Evolutionary conservation across 2,113 vertebrate genomes (phyloP).

Genomic region (Apteryx mantelli): DNA sequence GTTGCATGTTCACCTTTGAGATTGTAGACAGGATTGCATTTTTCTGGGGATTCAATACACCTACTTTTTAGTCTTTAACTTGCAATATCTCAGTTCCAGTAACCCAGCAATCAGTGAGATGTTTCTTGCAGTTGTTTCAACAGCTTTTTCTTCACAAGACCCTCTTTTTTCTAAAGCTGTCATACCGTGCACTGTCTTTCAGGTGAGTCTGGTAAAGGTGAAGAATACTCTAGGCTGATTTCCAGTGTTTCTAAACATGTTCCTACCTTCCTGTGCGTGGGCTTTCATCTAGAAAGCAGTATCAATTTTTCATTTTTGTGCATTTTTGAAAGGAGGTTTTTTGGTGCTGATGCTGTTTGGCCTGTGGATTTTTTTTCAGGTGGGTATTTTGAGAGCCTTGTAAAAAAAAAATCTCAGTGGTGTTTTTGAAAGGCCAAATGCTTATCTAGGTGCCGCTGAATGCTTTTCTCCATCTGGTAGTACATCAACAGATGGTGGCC

Average conservation of each 20-base stretch:
- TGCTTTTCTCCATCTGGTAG: not conserved
- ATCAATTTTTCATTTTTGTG: not conserved
- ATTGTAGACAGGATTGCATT: not conserved
- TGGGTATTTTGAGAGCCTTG: not conserved
- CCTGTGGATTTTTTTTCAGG: not conserved
- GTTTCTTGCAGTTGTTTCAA: not conserved
- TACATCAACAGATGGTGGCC: slow-evolving; percentile 3
- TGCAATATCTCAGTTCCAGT: not conserved
- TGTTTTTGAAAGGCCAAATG: not conserved
- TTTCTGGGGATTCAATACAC: fast-evolving
- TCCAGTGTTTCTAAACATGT: not conserved
- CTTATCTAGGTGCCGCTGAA: slow-evolving; percentile 30
- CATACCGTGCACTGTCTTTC: not conserved
- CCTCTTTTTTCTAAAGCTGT: not conserved
- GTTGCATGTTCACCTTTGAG: not conserved
- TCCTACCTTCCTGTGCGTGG: fast-evolving
- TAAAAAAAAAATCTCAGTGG: not conserved
- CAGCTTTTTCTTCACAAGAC: not conserved
- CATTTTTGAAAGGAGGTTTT: not conserved
- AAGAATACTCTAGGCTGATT: not conserved
- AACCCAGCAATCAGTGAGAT: not conserved
- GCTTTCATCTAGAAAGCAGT: not conserved
- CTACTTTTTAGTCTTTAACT: not conserved
- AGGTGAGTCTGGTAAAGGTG: not conserved
- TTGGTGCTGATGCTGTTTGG: not conserved